Evolutionary conservation across 2,113 vertebrate genomes (phyloP).

Genomic region (Solea senegalensis): DNA sequence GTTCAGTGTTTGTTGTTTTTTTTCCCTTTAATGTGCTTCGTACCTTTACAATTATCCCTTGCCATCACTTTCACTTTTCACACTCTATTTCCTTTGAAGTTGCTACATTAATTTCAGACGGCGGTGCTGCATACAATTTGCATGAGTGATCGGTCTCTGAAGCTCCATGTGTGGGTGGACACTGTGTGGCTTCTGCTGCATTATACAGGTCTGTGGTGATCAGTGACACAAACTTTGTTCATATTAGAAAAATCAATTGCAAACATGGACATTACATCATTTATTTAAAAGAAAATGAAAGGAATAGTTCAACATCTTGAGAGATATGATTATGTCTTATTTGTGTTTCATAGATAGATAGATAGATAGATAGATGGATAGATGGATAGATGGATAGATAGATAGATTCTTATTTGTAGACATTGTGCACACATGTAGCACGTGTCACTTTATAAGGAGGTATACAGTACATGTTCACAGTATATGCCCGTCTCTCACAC

Average conservation of each 20-base stretch:
- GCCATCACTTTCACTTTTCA: slow-evolving; percentile 36
- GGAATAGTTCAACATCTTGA: background rate
- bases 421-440: too few relatives aligned
- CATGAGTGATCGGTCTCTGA: slow-evolving; percentile 42
- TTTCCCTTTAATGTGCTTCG: slow-evolving; percentile 30
- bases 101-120: slow-evolving; percentile 40
- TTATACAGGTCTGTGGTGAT: slow-evolving; percentile 8
- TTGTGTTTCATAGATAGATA: background rate
- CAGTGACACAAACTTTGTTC: background rate
- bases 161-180: slow-evolving; percentile 10
- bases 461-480: background rate
- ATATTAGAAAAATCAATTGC: background rate
- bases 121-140: slow-evolving; percentile 39
- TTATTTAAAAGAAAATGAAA: background rate
- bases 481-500: too few relatives aligned
- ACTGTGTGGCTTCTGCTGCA: background rate
- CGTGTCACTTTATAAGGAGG: too few relatives aligned
- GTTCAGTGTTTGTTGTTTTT: background rate
- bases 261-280: background rate
- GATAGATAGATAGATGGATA: too few relatives aligned
- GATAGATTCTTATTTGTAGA: too few relatives aligned
- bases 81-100: slow-evolving; percentile 46
- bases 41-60: slow-evolving; percentile 40
- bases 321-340: background rate
- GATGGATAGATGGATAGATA: too few relatives aligned